phyloP scores from a whole-genome alignment of 2,797 vertebrate genomes.

The Apodemus agrarius region DNA sequence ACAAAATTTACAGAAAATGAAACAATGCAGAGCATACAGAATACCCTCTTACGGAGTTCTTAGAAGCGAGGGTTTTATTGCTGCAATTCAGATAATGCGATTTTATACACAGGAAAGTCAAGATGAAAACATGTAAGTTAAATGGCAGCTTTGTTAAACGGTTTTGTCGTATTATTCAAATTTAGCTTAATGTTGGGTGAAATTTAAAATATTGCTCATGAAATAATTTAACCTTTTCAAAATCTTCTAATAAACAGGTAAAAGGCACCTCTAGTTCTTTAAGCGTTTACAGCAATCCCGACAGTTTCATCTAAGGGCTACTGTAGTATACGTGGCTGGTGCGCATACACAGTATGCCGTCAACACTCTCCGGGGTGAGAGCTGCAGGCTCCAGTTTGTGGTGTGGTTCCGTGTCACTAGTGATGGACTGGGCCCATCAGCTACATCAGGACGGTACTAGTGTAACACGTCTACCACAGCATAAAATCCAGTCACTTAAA shows the following conservation, averaged over 20 bases:
- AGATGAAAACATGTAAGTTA: slow-evolving; percentile 70
- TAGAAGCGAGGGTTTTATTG: slow-evolving; percentile 76
- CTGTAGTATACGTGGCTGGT: slow-evolving; percentile 57
- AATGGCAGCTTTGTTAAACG: slow-evolving; percentile 70
- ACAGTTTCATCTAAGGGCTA: slow-evolving; percentile 67
- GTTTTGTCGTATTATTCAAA: slow-evolving; percentile 61
- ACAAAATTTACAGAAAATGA: slow-evolving; percentile 88
- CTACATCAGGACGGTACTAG: slow-evolving; percentile 42
- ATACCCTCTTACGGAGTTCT: slow-evolving; percentile 72
- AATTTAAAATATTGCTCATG: slow-evolving; percentile 74
- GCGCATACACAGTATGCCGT: slow-evolving; percentile 72
- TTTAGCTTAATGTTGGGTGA: slow-evolving; percentile 75
- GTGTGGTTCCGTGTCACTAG: slow-evolving; percentile 43
- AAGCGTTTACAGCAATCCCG: slow-evolving; percentile 80
- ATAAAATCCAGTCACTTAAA: slow-evolving; percentile 74
- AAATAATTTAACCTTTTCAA: slow-evolving; percentile 79
- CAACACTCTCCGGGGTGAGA: slow-evolving; percentile 73
- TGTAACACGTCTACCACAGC: slow-evolving; percentile 66
- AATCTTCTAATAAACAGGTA: slow-evolving; percentile 76
- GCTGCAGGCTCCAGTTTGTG: slow-evolving; percentile 68
- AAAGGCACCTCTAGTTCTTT: slow-evolving; percentile 86
- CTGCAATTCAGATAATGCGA: slow-evolving; percentile 74
- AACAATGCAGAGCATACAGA: slow-evolving; percentile 79
- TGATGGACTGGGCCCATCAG: background rate
- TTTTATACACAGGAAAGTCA: slow-evolving; percentile 64